phyloP scores from a whole-genome alignment of 2,113 vertebrate species.

The Gallinago jamesoni region DNA sequence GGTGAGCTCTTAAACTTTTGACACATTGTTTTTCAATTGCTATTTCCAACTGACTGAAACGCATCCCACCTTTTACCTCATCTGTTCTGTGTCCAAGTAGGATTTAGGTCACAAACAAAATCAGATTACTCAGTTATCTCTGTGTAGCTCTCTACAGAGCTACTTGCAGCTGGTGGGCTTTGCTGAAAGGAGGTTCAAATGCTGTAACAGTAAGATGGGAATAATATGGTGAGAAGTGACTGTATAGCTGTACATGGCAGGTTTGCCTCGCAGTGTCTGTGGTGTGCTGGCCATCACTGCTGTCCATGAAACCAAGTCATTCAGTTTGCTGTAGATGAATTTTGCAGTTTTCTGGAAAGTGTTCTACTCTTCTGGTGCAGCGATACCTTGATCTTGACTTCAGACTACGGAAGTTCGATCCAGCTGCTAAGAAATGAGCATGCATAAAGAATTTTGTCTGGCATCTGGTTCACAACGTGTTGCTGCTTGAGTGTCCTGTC shows the following conservation, averaged over 20 bases:
- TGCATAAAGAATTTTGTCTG: not conserved
- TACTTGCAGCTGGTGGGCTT: not conserved
- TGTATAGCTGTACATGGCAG: not conserved
- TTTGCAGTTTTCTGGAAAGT: not conserved
- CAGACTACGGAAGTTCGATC: not conserved
- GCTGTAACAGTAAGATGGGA: not conserved
- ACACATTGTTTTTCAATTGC: not conserved
- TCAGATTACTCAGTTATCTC: not conserved
- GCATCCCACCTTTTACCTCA: not conserved
- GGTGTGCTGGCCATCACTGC: not conserved
- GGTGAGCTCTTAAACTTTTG: not conserved
- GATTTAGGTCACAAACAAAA: conserved; percentile 32
- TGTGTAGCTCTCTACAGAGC: not conserved
- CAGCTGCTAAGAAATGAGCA: not conserved
- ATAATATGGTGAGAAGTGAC: not conserved
- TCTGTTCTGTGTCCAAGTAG: not conserved
- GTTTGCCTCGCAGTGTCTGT: not conserved
- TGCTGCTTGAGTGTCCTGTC: not conserved
- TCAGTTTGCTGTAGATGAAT: not conserved
- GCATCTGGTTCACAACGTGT: not conserved
- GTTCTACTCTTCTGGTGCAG: not conserved
- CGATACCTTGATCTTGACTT: not conserved
- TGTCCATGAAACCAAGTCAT: not conserved
- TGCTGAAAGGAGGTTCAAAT: not conserved
- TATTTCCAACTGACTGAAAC: not conserved